Conservation (phyloP, 2,797 vertebrate genomes). For the Discoglossus pictus region DNA sequence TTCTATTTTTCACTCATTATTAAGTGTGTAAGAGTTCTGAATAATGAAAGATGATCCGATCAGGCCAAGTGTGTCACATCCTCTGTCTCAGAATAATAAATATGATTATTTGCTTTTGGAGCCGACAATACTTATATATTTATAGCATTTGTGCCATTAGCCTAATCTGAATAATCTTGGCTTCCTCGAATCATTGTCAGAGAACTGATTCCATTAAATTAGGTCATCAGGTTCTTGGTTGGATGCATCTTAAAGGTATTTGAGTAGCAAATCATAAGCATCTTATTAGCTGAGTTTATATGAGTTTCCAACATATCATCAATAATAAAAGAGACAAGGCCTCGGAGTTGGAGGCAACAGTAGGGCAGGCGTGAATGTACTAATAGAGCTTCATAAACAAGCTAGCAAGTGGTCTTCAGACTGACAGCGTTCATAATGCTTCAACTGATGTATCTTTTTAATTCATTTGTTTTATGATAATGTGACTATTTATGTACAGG, state of each 20-base stretch:
- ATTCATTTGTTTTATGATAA: conserved; percentile 51
- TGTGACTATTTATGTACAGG: conserved; percentile 32
- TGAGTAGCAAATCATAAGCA: conserved; percentile 40
- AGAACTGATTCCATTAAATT: conserved; percentile 56
- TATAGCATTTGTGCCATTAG: background rate
- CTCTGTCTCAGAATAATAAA: no score
- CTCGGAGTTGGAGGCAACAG: conserved; percentile 55
- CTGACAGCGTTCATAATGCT: conserved; percentile 52
- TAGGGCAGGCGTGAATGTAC: conserved; percentile 57
- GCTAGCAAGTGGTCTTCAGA: conserved; percentile 55
- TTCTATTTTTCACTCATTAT: no score
- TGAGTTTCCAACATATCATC: conserved; percentile 55
- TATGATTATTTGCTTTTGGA: no score
- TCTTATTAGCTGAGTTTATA: conserved; percentile 59
- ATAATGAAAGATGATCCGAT: no score
- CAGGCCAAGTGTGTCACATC: no score
- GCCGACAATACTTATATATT: background rate
- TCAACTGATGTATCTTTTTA: conserved; percentile 52
- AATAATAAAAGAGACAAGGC: conserved; percentile 58
- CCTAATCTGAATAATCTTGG: conserved; percentile 2
- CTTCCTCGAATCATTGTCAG: conserved; percentile 52
- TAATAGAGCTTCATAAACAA: conserved; percentile 60
- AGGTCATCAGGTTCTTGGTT: conserved; percentile 54
- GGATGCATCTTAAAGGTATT: conserved; percentile 47
- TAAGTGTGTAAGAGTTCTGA: no score